Base-by-base conservation (phyloP, 2,888 invertebrate species). In the Copidosoma aretas region DNA sequence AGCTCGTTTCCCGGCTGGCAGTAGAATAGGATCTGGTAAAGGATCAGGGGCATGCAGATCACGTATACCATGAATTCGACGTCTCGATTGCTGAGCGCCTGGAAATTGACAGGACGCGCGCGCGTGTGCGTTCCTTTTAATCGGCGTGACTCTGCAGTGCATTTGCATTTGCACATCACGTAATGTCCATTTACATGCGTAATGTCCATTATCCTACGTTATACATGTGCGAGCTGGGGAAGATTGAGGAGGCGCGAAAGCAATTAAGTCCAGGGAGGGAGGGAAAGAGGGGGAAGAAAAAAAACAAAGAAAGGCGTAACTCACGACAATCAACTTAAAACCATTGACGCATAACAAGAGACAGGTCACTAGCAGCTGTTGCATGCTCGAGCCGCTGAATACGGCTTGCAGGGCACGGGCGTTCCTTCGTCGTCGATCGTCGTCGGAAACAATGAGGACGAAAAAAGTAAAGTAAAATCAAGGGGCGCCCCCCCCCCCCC, bases 291-390 rank as follows among this genome's bases (percentile, higher is more conserved):
- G 49, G 10, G 15, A 10, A 49, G 4, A 10, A 49, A 58, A 21
- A n/a, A n/a, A n/a, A 24, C 21, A 25, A 57, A 65, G 22, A 62
- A 53, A 64, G 22, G 1, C 25, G 1, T 1, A 49, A 68, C 65
- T 66, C 24, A 68, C 66, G 43, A 67, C 56, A 10, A 76, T 74
- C 67, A 73, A 69, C 65, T 75, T 71, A 73, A 74, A 75, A 69
- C 74, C 77, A 75, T 77, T 79, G 74, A 77, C 73, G 75, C 78
- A 73, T 72, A 77, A 76, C 76, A 77, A 73, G 72, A 77, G 74
- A 74, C 74, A 68, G 67, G 73, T 73, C 51, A 71, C 60, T 61
- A 71, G 68, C 74, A 77, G 74, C 77, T 77, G 77, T 74, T 71
- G 71, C 43, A 71, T 39, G 68, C 71, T 73, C 70, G 73, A 71